Base-by-base conservation (phyloP, 2,888 invertebrate species). In the Amphipyra berbera region DNA sequence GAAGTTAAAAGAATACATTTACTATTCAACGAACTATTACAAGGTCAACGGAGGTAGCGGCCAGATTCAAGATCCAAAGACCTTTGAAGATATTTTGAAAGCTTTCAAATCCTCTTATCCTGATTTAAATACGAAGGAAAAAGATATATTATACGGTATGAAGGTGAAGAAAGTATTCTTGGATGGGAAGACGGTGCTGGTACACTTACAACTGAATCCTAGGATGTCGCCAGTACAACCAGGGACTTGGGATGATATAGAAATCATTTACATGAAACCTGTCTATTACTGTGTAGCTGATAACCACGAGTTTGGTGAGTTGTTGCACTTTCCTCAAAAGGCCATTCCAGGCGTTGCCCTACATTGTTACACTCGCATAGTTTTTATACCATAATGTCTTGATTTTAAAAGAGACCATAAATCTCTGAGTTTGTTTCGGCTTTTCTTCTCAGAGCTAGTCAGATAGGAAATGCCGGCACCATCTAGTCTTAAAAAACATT, bases 1-100 rank as follows among this genome's bases (percentile, higher is more conserved):
- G 40, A 89, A 87, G 53, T 57, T 95, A 4, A 86, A 84, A 68
- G 89, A 91, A 47, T 94, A 90, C 46, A 87, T 93, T 27, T 92
- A 78, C 38, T 88, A 87, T 57, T 83, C 83, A 42, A 91, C 88
- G 0, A 88, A 86, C 44, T 93, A 91, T 61, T 73, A 79, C 0
- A 81, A 82, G n/a, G 64, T 80, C 0, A 79, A 83, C 44, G 84
- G 83, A 0, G 78, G 77, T 2, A 35, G 79, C 0, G 75, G 73
- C 10, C 47, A 40, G n/a, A 27, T 53, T 6, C 72, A 79, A 45
- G 70, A 81, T 33, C 78, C 62, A 0, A 47, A 68, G 21, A 38
- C 30, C 0, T 73, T 79, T 7, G 85, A 88, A 63, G 68, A 71
- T 9, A 55, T 70, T 0, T 71, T 92, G 6, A 82, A 78, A 37